phyloP scores from a whole-genome alignment of 1,140 invertebrate genomes.

The Helicoverpa zea region DNA sequence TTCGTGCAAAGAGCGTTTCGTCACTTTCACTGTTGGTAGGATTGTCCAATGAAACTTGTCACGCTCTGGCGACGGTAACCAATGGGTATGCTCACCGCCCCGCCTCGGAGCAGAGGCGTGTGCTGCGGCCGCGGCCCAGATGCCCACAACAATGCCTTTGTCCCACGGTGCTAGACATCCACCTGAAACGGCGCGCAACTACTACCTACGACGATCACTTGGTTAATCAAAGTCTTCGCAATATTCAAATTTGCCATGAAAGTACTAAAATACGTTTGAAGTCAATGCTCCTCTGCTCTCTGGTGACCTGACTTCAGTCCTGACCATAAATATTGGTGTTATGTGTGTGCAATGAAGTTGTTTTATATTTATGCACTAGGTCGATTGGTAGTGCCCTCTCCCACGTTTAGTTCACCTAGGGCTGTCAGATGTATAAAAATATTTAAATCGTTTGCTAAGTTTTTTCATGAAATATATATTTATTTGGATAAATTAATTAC shows the following conservation, averaged over 20 bases:
- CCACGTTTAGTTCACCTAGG: constrained; percentile 45
- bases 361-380: constrained; percentile 50
- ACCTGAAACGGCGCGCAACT: constrained; percentile 21
- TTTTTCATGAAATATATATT: too few species aligned
- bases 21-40: constrained; percentile 80
- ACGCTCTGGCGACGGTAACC: constrained; percentile 81
- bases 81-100: constrained; percentile 78
- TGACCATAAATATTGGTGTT: constrained; percentile 48
- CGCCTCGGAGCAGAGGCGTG: constrained; percentile 81
- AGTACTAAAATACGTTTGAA: constrained; percentile 28
- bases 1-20: constrained; percentile 66
- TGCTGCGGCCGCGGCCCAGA: constrained; percentile 66
- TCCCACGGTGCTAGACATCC: constrained; percentile 51
- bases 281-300: constrained; percentile 37
- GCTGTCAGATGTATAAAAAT: constrained; percentile 37
- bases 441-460: neutral
- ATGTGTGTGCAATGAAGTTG: constrained; percentile 49
- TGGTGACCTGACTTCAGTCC: constrained; percentile 40
- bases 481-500: too few species aligned
- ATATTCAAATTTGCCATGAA: constrained; percentile 34
- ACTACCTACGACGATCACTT: constrained; percentile 1
- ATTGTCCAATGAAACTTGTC: constrained; percentile 84
- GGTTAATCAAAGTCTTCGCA: constrained; percentile 17
- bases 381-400: constrained; percentile 49
- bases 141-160: constrained; percentile 66